These are phyloP conservation scores for Callyntrura guangdongensis DNA, from an alignment of 2,888 invertebrate species.

Conservation along the genomic window DNA sequence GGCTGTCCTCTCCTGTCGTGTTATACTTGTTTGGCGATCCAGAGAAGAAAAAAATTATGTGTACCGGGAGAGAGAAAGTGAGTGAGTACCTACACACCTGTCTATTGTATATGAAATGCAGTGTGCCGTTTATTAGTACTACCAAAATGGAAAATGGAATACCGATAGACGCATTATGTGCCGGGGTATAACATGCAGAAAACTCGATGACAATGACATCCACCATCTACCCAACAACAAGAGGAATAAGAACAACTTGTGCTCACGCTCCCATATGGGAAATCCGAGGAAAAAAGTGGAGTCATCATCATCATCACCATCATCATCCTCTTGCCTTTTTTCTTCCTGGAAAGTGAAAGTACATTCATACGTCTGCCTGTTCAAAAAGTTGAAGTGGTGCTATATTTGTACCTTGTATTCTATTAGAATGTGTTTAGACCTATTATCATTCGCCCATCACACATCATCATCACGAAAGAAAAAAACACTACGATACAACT, in stretches of 20 bases:
- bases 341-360: slow-evolving; percentile 39
- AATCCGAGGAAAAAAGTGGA: slow-evolving; percentile 31
- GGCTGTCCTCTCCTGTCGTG: slow-evolving; percentile 46
- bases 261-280: slow-evolving; percentile 58
- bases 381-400: slow-evolving; percentile 33
- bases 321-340: neutral
- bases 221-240: slow-evolving; percentile 14
- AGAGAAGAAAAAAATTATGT: slow-evolving; percentile 45
- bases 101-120: neutral
- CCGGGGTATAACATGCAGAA: neutral
- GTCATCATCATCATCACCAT: slow-evolving; percentile 24
- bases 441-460: too few species aligned
- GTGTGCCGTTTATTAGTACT: neutral
- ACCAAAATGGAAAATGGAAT: neutral
- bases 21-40: slow-evolving; percentile 64
- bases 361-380: neutral
- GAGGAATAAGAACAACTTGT: slow-evolving; percentile 44
- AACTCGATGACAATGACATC: neutral
- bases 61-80: slow-evolving; percentile 13
- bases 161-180: neutral
- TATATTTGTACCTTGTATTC: neutral
- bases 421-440: neutral
- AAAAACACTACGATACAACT: neutral
- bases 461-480: neutral
- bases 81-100: neutral